phyloP scores from a whole-genome alignment of 2,888 invertebrate species.

The Drosophila peninsularis region DNA sequence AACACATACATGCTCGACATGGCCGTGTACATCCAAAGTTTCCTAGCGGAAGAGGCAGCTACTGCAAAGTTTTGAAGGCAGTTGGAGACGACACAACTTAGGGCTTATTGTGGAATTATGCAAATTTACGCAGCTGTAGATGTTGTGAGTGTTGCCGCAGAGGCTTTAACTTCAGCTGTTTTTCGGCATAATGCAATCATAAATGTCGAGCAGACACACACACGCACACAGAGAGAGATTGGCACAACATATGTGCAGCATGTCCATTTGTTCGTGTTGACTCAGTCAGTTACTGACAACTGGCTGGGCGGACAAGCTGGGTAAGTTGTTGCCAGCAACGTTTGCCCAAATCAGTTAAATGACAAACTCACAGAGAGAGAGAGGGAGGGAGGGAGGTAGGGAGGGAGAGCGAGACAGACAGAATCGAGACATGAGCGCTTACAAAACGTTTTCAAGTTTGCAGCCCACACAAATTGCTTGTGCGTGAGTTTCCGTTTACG shows the following conservation, averaged over 20 bases:
- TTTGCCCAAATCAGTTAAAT: constrained; percentile 53
- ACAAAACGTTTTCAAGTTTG: constrained; percentile 53
- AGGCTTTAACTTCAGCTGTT: constrained; percentile 40
- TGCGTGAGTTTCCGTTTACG: constrained; percentile 52
- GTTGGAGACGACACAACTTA: constrained; percentile 35
- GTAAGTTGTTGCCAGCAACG: constrained; percentile 27
- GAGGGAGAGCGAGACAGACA: constrained; percentile 21
- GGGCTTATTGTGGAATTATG: constrained; percentile 68
- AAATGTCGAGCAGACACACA: constrained; percentile 23
- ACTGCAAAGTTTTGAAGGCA: constrained; percentile 27
- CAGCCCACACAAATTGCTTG: constrained; percentile 46
- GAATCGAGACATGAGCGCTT: constrained; percentile 47
- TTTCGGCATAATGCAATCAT: constrained; percentile 51
- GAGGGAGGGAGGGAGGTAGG: neutral
- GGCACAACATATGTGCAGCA: constrained; percentile 36
- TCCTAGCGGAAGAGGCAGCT: neutral
- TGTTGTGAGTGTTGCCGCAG: constrained; percentile 32
- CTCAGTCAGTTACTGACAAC: constrained; percentile 39
- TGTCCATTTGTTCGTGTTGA: constrained; percentile 43
- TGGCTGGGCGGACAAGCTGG: constrained; percentile 28
- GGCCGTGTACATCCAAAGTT: constrained; percentile 6
- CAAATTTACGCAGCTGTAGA: constrained; percentile 59
- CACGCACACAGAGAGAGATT: neutral
- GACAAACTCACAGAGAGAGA: constrained; percentile 27
- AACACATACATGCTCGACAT: neutral